These are phyloP conservation scores for Diplolepis rosae DNA, from an alignment of 2,888 invertebrate species.

Conservation along the genomic window DNA sequence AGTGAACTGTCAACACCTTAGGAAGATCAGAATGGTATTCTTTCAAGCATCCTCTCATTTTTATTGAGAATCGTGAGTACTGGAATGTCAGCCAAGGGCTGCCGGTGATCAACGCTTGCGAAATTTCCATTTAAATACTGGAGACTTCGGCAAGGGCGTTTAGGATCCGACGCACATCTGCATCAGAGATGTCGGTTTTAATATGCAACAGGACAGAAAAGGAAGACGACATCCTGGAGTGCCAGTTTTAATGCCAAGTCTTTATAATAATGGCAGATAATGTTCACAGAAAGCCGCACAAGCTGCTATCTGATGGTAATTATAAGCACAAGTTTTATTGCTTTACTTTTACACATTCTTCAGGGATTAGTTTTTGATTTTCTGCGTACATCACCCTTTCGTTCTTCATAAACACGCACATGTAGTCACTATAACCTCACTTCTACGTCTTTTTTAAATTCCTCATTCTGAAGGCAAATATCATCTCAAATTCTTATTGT, in stretches of 20 bases:
- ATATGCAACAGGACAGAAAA: conserved; percentile 55
- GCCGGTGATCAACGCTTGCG: conserved; percentile 38
- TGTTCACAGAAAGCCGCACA: conserved; percentile 69
- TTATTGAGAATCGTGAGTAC: conserved; percentile 39
- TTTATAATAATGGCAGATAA: conserved; percentile 68
- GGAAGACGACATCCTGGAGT: conserved; percentile 51
- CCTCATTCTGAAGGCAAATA: background rate
- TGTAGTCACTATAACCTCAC: conserved; percentile 17
- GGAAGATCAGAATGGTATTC: conserved; percentile 53
- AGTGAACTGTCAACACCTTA: conserved; percentile 67
- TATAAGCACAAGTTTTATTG: conserved; percentile 21
- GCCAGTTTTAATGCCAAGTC: conserved; percentile 58
- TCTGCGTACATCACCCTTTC: conserved; percentile 23
- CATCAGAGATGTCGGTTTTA: conserved; percentile 58
- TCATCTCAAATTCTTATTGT: background rate
- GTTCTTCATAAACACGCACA: background rate
- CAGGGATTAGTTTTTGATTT: background rate
- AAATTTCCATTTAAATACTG: conserved; percentile 34
- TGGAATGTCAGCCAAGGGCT: conserved; percentile 28
- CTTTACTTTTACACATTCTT: background rate
- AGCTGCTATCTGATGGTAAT: conserved; percentile 51
- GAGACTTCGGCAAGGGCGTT: conserved; percentile 12
- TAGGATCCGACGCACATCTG: conserved; percentile 2
- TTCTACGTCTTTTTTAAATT: background rate
- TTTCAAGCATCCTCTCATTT: conserved; percentile 30